Base-by-base conservation (phyloP, 2,888 invertebrate genomes). In the Fragum fragum region DNA sequence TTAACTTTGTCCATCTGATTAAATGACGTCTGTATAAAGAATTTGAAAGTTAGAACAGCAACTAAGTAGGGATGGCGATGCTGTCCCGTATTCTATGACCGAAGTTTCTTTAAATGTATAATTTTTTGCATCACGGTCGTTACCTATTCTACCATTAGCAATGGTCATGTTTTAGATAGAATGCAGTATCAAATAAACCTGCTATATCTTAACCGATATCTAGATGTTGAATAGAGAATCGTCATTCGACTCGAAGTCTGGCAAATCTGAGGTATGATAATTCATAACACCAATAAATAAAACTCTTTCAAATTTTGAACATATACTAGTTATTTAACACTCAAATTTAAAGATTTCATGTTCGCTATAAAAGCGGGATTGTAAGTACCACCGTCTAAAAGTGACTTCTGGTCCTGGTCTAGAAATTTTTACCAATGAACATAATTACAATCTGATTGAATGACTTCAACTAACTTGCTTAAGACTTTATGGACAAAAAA, bases 1-100 rank as follows among this genome's bases (percentile, higher is more conserved):
- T n/a, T n/a, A n/a, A 70, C 16, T n/a, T 36, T 76, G 76, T 11
- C 76, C 76, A 42, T 76, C 76, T 11, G 76, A 76, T 28, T 61
- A 71, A 11, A 76, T 7, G 9, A 42, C 28, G 47, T 76, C 76
- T 59, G 61, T 32, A 23, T 76, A 70, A 29, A 47, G 26, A 32
- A 70, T 52, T 11, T 47, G 23, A 47, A 76, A 76, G 39, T 5
- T 21, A 26, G 7, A 9, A 26, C 55, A 28, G 47, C n/a, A 21
- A 18, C 21, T 39, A 11, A 72, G 26, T 3, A 16, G 21, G 11
- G 18, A 9, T 57, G 32, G 36, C 7, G 72, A 72, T 21, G 59
- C 32, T 18, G 59, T 36, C 21, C 14, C 32, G 26, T 72, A 72
- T 39, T 72, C 72, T 9, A 72, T 57, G 1, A 72, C 72, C 0